Evolutionary conservation across 2,113 vertebrate species (phyloP), one percentile per base, ranked within the genome.

Genomic region (Baryphthengus martii): DNA sequence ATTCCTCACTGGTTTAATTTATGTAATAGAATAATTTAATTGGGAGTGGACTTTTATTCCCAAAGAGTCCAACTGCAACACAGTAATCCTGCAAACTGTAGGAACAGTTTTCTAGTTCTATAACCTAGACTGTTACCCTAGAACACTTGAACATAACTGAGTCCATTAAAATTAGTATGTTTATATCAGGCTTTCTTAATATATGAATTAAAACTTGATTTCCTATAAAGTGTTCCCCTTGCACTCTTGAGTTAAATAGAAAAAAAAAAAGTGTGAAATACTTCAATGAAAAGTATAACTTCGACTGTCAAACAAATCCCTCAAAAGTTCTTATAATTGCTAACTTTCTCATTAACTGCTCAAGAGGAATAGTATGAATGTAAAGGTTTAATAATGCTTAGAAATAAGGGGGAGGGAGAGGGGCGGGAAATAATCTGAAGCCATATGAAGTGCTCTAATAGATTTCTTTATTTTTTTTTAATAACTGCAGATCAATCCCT

Each of bases 401-500:
- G 56, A 81, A 86, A 61, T 71, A 84, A 55, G 33, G 45, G 25
- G 1, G 31, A 33, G 25, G 16, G 49, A 75, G 39, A 78, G 39
- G 52, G 52, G 18, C 40, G 15, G 28, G 66, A 71, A 91, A 93
- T 80, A 95, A 77, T 35, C 49, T 77, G 71, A 94, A 95, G 83
- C 73, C 74, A 66, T 33, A 17, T 50, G 7, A 70, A 66, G 68
- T 82, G 63, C 20, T 91, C 45, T 59, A 53, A 47, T 44, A 56
- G 39, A n/a, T 66, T 97, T n/a, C n/a, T n/a, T n/a, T n/a, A n/a
- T n/a, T n/a, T n/a, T n/a, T n/a, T n/a, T 96, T 97, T 97, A 98
- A 97, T 98, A 71, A 61, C 19, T 83, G 40, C 40, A 88, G 37
- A 88, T 96, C 89, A 90, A 62, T 73, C 83, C 85, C 67, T 91